Percentiles rank a stretch among this genome's conserved stretches.
Evolutionary conservation across 2,888 invertebrate species (phyloP).

Genomic region (Drosophila recens): DNA sequence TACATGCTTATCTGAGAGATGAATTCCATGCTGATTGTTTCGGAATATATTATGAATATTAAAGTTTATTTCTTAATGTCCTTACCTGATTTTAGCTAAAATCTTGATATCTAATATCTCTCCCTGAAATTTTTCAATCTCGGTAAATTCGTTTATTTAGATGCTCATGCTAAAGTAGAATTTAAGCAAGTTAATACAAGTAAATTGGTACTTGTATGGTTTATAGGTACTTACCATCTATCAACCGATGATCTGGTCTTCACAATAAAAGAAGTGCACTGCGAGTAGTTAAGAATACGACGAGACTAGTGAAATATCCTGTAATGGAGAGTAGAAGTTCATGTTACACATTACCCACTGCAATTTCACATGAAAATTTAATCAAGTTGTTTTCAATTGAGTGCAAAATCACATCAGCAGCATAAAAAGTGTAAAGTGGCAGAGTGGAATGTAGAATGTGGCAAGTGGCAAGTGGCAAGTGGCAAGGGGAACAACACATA

Average conservation of each 20-base stretch:
- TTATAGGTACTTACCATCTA: background rate
- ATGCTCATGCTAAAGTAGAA: no score
- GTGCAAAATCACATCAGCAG: conserved; percentile 83
- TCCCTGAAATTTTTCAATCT: no score
- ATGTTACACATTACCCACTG: conserved; percentile 57
- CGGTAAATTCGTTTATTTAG: no score
- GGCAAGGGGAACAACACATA: conserved; percentile 14
- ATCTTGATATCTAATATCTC: no score
- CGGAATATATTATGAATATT: background rate
- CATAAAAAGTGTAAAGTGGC: conserved; percentile 39
- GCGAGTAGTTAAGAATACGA: conserved; percentile 17
- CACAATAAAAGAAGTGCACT: conserved; percentile 27
- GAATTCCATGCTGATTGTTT: background rate
- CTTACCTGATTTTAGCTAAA: background rate
- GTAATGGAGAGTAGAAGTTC: conserved; percentile 51
- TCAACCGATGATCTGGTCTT: conserved; percentile 20
- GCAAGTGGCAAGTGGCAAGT: conserved; percentile 32
- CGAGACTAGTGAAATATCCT: conserved; percentile 27
- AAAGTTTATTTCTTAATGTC: no score
- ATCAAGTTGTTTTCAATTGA: conserved; percentile 81
- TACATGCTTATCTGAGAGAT: conserved; percentile 1
- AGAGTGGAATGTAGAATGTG: conserved; percentile 14
- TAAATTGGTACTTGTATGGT: no score
- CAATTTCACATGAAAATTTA: conserved; percentile 76
- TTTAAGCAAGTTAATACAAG: no score